Evolutionary conservation across 2,888 invertebrate species (phyloP).

Genomic region (Drosophila koepferae): DNA sequence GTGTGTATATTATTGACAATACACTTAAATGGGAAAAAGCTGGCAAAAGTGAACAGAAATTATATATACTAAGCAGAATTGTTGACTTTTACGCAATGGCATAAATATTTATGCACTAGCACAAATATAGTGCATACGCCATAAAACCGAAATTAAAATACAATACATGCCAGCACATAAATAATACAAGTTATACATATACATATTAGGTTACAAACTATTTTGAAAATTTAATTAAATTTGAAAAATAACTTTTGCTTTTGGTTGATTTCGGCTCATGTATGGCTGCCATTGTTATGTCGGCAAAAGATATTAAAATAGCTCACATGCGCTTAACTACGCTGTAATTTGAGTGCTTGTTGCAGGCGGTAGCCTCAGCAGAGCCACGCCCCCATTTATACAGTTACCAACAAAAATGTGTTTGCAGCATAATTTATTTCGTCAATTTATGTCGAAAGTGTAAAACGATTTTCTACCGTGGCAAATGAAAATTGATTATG

Average conservation of each 20-base stretch:
- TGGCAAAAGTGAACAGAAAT: constrained; percentile 44
- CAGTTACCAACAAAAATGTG: constrained; percentile 62
- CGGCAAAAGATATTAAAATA: neutral
- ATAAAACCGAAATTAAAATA: constrained; percentile 36
- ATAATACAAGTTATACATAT: constrained; percentile 11
- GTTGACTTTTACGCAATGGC: constrained; percentile 50
- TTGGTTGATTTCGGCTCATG: too few species aligned
- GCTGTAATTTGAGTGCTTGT: constrained; percentile 16
- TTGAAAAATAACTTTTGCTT: neutral
- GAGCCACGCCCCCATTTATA: constrained; percentile 17
- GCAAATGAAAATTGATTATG: constrained; percentile 67
- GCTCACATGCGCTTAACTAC: constrained; percentile 4
- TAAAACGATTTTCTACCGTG: constrained; percentile 59
- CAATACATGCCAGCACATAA: constrained; percentile 28
- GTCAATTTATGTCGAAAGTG: constrained; percentile 69
- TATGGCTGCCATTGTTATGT: neutral
- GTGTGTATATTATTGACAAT: constrained; percentile 39
- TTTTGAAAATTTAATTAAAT: neutral
- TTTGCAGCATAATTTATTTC: constrained; percentile 80
- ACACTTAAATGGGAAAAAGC: constrained; percentile 46
- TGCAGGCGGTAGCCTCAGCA: constrained; percentile 21
- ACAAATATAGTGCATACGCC: constrained; percentile 58
- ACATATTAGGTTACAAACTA: neutral
- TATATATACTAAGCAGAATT: constrained; percentile 57
- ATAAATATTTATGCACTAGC: constrained; percentile 39